Evolutionary conservation across 2,888 invertebrate genomes (phyloP), one percentile per base, ranked within the genome.

Genomic region (Cryptocephalus moraei): DNA sequence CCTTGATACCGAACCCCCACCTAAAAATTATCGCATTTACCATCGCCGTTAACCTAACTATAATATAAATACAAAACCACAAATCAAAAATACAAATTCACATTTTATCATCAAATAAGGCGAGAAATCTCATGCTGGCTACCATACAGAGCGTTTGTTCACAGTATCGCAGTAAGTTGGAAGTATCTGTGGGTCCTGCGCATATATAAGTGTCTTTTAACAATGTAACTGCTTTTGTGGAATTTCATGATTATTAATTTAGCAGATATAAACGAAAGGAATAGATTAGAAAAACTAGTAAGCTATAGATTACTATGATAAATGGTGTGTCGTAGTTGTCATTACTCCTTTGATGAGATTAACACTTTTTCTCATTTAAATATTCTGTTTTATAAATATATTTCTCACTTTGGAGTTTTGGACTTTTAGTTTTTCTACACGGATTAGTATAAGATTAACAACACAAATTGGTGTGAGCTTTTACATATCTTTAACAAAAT

Each of bases 161-260:
- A 44, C 69, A 67, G 57, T 70, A 68, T 60, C 70, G 71, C 67
- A 70, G 71, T 71, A 71, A 71, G 71, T 71, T 56, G 50, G 47
- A 43, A 46, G 45, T 33, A 46, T 49, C 47, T 50, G 52, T 54
- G 52, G 46, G 43, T 43, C 51, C 46, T 49, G 46, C 46, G 36
- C 46, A 47, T 50, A 47, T 49, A 33, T 51, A 31, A 39, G 45
- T 53, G 49, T 51, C 44, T 52, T 48, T 11, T 36, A 11, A 36
- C 12, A 11, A n/a, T 36, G 12, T 11, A 11, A 12, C 12, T 36
- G 36, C 36, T 36, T 36, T 36, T 36, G 12, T 36, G 11, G 12
- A n/a, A 12, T 36, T n/a, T 36, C 11, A 2, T 36, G n/a, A 11
- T n/a, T 36, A 36, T 36, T 36, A 36, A 36, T 12, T 36, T 36